Base-by-base conservation (phyloP, 2,113 vertebrate species). In the Eurypyga helias region DNA sequence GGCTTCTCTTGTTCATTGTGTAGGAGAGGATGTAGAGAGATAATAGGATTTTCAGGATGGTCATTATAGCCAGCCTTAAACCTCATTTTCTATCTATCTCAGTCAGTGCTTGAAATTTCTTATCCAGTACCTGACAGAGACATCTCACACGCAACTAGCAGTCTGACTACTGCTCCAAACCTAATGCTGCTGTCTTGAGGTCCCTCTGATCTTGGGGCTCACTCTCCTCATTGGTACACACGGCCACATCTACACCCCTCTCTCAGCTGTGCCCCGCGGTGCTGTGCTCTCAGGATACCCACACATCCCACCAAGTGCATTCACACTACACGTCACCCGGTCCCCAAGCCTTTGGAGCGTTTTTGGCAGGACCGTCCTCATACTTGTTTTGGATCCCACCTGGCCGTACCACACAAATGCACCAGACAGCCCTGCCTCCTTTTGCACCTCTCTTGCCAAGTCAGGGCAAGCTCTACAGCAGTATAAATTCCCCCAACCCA, bases 211-310 rank as follows among this genome's bases (percentile, higher is more conserved):
- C 25, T 36, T 29, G 34, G 26, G 36, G 21, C 16, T 93, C n/a
- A 7, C 24, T 52, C 55, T 67, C 64, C 41, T 49, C 33, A 24
- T 12, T 54, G n/a, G 36, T 58, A 45, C 38, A 43, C 66, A 41
- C 26, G 8, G 18, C 69, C 31, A 38, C 1, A 0, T 38, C 60
- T 10, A 3, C 41, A 33, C 36, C 12, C 24, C 57, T 34, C 66
- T 64, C 43, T 75, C 1, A 1, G 25, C 25, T 6, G 2, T 41
- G 34, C 34, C 46, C 48, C 33, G 10, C 0, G 0, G 28, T 49
- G 54, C 48, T 48, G 43, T 58, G 13, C 76, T 15, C 41, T 62
- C n/a, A 51, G 28, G 36, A 48, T 17, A 31, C 57, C 49, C 57
- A 65, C 49, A 67, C 7, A 11, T 34, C 51, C 41, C 13, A 14